Percentiles rank a stretch among this genome's conserved stretches.
These are phyloP conservation scores for Acronicta leporina DNA, from an alignment of 2,888 invertebrate species.

Conservation along the genomic window DNA sequence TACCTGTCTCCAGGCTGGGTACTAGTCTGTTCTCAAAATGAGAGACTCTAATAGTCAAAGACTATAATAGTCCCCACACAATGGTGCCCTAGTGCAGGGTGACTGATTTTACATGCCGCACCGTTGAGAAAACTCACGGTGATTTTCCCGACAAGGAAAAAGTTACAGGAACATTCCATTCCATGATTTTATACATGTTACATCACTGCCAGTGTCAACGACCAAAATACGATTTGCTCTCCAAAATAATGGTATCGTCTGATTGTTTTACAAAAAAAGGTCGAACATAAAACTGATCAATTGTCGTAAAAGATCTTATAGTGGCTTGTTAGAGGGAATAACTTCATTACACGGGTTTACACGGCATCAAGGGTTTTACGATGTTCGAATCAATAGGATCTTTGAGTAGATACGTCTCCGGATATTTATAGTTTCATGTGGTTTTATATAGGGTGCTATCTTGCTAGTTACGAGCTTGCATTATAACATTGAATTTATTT, in stretches of 20 bases:
- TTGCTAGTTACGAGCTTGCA: conserved; percentile 4
- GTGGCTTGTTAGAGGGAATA: conserved; percentile 80
- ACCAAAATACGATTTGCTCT: conserved; percentile 30
- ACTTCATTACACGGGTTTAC: conserved; percentile 80
- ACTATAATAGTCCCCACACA: too few relatives aligned
- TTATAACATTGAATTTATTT: conserved; percentile 24
- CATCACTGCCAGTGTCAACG: not conserved
- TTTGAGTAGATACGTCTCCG: conserved; percentile 39
- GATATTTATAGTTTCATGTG: conserved; percentile 42
- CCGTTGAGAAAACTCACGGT: too few relatives aligned
- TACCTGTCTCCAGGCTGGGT: too few relatives aligned
- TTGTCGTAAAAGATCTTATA: conserved; percentile 79
- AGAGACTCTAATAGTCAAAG: too few relatives aligned
- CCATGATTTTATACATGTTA: too few relatives aligned
- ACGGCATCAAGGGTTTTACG: conserved; percentile 77
- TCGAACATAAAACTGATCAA: conserved; percentile 64
- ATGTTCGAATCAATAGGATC: conserved; percentile 63
- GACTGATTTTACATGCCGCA: too few relatives aligned
- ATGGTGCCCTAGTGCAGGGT: too few relatives aligned
- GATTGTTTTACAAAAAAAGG: conserved; percentile 58
- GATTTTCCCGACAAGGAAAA: too few relatives aligned
- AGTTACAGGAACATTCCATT: too few relatives aligned
- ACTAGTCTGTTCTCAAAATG: too few relatives aligned
- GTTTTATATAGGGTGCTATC: conserved; percentile 16
- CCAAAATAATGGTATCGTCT: conserved; percentile 25